phyloP scores from a whole-genome alignment of 2,113 vertebrate genomes.

The Sinosuthora webbiana region DNA sequence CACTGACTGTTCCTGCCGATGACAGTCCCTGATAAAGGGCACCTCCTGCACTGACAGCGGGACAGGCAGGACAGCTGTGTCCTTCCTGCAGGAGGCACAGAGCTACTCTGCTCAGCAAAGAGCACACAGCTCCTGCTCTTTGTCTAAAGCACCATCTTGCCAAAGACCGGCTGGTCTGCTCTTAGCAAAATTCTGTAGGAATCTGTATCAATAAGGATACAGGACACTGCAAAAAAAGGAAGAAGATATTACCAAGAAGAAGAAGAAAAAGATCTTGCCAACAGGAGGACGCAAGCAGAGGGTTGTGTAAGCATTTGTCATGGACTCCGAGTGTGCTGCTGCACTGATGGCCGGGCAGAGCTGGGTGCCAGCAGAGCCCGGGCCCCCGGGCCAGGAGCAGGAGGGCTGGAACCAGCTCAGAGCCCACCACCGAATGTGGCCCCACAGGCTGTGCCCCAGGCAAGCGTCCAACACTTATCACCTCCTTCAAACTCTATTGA shows the following conservation, averaged over 20 bases:
- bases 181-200: neutral
- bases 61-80: neutral
- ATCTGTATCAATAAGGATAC: accelerated
- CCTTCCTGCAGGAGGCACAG: neutral
- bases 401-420: neutral
- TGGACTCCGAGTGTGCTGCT: accelerated
- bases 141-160: neutral
- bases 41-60: neutral
- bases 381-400: neutral
- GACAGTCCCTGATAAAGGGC: neutral
- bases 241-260: neutral
- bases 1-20: neutral
- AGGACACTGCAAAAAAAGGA: neutral
- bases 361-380: accelerated
- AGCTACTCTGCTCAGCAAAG: neutral
- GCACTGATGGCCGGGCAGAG: accelerated
- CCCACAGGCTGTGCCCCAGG: neutral
- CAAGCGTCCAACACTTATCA: neutral
- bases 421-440: accelerated
- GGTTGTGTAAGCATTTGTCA: accelerated
- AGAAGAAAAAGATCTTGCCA: neutral
- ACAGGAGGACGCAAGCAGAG: neutral
- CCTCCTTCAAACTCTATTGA: neutral
- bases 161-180: neutral
- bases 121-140: neutral